A percentile compares a stretch with the other conserved stretches of the same genome.
Conservation (phyloP, 1,140 invertebrate species). For the Neodiprion virginianus region DNA sequence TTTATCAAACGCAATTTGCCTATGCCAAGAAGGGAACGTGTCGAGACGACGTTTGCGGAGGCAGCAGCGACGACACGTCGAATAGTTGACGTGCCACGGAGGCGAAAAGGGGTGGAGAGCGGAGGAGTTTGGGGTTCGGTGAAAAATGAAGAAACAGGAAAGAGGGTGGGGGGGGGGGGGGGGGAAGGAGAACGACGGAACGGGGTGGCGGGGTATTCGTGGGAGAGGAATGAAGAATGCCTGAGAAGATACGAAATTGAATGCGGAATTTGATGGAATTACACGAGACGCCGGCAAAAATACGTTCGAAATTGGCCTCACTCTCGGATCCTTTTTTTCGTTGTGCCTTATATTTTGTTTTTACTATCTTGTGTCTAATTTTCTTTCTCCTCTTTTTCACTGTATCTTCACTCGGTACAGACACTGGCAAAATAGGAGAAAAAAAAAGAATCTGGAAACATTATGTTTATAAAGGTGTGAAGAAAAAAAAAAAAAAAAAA, state of each 20-base stretch:
- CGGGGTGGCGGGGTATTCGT: neutral
- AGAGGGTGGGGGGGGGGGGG: neutral
- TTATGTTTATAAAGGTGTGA: neutral
- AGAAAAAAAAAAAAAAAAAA: neutral
- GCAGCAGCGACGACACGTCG: neutral
- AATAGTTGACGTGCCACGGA: neutral
- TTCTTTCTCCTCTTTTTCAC: no score
- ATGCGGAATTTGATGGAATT: constrained; percentile 7
- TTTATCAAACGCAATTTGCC: constrained; percentile 2
- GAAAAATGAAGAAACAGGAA: neutral
- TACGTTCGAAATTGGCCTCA: neutral
- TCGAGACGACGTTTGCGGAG: neutral
- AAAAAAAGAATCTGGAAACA: no score
- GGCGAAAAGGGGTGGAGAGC: no score
- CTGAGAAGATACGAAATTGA: constrained; percentile 4
- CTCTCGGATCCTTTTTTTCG: neutral
- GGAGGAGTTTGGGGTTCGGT: neutral
- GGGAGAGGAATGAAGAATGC: neutral
- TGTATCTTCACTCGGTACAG: no score
- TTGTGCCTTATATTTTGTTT: neutral
- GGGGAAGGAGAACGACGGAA: neutral
- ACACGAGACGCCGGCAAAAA: neutral
- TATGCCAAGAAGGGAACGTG: neutral
- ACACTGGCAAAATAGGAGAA: no score
- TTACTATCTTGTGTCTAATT: no score